These are phyloP conservation scores for Helarctos malayanus DNA, from an alignment of 2,797 vertebrate genomes.

Conservation along the genomic window DNA sequence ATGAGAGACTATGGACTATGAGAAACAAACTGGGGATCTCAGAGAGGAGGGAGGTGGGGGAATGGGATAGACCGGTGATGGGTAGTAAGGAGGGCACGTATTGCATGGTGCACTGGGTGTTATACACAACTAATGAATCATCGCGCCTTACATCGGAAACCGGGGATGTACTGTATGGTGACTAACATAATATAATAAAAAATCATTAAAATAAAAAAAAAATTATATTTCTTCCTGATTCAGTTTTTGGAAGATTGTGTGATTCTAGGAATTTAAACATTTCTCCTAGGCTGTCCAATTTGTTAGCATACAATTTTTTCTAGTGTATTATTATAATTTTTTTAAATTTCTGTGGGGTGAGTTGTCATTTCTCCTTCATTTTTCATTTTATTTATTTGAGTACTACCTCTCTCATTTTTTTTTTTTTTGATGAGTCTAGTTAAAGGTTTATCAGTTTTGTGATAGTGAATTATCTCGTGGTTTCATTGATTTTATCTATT, in stretches of 20 bases:
- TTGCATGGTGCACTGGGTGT: no score
- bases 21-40: no score
- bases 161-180: no score
- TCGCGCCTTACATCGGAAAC: no score
- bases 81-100: no score
- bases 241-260: not conserved
- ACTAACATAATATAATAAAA: no score
- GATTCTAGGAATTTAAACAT: not conserved
- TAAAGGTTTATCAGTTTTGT: not conserved
- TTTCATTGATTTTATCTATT: not conserved
- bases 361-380: not conserved
- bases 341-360: not conserved
- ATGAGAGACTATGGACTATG: no score
- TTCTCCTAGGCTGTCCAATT: not conserved
- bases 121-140: no score
- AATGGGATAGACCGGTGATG: no score
- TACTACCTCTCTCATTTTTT: not conserved
- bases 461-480: not conserved
- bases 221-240: not conserved
- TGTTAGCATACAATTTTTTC: not conserved
- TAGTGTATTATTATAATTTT: not conserved
- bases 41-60: no score
- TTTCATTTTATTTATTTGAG: not conserved
- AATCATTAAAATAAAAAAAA: no score
- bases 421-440: not conserved